phyloP scores from a whole-genome alignment of 2,888 invertebrate species.

The Arge pagana region DNA sequence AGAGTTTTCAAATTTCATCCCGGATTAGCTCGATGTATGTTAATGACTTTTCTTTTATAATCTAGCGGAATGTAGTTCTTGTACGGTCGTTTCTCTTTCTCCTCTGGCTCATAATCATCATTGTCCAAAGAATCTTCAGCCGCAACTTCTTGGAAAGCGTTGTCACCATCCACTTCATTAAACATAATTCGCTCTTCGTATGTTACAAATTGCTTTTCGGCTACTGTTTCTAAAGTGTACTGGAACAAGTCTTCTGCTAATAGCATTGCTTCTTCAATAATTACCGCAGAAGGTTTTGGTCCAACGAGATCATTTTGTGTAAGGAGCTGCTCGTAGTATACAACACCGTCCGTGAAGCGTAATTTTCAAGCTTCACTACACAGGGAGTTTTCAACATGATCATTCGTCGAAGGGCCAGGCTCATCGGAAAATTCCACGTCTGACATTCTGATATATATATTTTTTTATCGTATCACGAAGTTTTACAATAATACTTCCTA shows the following conservation, averaged over 20 bases:
- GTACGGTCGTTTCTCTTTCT: conserved; percentile 16
- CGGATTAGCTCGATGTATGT: conserved; percentile 12
- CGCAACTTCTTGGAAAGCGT: too few species aligned
- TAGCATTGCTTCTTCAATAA: neutral
- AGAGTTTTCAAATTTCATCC: conserved; percentile 18
- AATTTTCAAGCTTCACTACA: too few species aligned
- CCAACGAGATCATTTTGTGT: conserved; percentile 18
- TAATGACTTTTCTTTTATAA: conserved; percentile 18
- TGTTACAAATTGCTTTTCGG: conserved; percentile 29
- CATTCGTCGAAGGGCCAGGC: too few species aligned
- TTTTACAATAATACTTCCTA: too few species aligned
- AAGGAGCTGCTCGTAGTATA: too few species aligned
- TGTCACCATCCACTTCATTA: too few species aligned
- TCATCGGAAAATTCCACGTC: too few species aligned
- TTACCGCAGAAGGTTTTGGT: conserved; percentile 15
- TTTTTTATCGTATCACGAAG: too few species aligned
- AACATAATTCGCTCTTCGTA: conserved; percentile 37
- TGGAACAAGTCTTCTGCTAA: conserved; percentile 1
- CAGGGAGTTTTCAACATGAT: too few species aligned
- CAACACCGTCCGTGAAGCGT: too few species aligned
- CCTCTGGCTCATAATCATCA: conserved; percentile 21
- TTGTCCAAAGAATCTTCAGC: conserved; percentile 1
- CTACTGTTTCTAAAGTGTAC: conserved; percentile 12
- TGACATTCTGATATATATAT: too few species aligned
- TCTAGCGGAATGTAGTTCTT: conserved; percentile 19